A percentile compares a stretch with the other conserved stretches of the same genome.
Evolutionary conservation across 2,888 invertebrate genomes (phyloP).

Genomic region (Trachelus tabidus): DNA sequence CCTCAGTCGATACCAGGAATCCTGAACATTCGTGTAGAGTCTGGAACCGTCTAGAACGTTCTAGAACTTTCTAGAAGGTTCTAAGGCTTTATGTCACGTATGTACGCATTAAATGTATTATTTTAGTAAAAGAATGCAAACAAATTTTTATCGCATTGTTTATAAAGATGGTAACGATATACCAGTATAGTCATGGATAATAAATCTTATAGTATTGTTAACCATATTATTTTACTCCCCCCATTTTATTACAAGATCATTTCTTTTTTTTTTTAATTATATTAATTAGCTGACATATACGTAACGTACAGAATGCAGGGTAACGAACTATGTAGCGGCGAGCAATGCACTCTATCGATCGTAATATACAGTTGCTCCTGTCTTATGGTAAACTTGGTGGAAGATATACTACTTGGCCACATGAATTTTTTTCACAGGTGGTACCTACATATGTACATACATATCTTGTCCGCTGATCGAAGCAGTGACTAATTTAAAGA

Average conservation of each 20-base stretch:
- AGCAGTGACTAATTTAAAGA: too few relatives aligned
- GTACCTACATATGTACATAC: neutral
- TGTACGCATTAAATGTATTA: neutral
- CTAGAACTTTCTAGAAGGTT: neutral
- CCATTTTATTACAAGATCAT: neutral
- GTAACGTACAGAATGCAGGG: neutral
- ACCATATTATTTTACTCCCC: neutral
- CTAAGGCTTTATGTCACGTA: neutral
- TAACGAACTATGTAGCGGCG: neutral
- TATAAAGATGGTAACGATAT: neutral
- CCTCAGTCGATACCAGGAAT: neutral
- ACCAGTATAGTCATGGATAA: neutral
- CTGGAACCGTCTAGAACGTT: neutral
- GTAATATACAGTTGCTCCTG: neutral
- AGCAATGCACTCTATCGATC: neutral
- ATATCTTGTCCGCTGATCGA: too few relatives aligned
- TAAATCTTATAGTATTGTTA: neutral
- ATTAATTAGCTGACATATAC: neutral
- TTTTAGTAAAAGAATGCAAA: neutral
- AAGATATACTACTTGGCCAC: neutral
- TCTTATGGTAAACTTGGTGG: neutral
- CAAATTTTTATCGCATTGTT: neutral
- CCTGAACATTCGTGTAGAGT: neutral
- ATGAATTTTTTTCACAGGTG: neutral
- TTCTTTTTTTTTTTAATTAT: neutral